Evolutionary conservation across 2,113 vertebrate species (phyloP).

Genomic region (Phycodurus eques): DNA sequence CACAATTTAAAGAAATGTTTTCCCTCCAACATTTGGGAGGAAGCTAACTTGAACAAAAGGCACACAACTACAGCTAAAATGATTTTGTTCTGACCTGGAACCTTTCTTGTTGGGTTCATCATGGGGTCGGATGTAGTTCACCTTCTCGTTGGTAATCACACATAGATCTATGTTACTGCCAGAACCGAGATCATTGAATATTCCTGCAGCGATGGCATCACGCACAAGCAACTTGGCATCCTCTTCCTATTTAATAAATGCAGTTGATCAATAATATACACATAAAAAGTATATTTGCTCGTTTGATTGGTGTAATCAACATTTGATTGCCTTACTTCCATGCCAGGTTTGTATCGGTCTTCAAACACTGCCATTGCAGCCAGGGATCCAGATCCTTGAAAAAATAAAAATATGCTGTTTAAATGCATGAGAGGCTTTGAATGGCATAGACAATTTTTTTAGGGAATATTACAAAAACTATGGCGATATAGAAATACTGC

Average conservation of each 20-base stretch:
- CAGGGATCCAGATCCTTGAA: slow-evolving; percentile 88
- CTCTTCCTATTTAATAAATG: slow-evolving; percentile 78
- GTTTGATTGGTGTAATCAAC: background rate
- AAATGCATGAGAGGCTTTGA: too few species aligned
- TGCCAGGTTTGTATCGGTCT: slow-evolving; percentile 87
- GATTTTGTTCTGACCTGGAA: slow-evolving; percentile 74
- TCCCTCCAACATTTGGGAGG: too few species aligned
- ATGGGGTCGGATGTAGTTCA: slow-evolving; percentile 90
- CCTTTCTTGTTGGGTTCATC: slow-evolving; percentile 92
- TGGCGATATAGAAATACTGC: too few species aligned
- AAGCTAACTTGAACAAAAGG: too few species aligned
- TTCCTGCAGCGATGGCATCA: slow-evolving; percentile 91
- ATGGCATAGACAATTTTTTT: background rate
- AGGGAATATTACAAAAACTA: too few species aligned
- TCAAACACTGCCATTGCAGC: slow-evolving; percentile 98
- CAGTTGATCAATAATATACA: background rate
- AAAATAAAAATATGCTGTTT: background rate
- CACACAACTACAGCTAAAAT: too few species aligned
- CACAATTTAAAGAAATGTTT: too few species aligned
- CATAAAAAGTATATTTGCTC: background rate
- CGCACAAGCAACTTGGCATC: slow-evolving; percentile 89
- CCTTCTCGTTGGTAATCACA: slow-evolving; percentile 87
- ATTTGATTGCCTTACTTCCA: slow-evolving; percentile 80
- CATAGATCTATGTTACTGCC: slow-evolving; percentile 96
- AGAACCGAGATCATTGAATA: slow-evolving; percentile 94